A percentile compares a stretch with the other conserved stretches of the same genome.
Conservation (phyloP, 2,888 invertebrate species). For the Zaprionus lineosus region DNA sequence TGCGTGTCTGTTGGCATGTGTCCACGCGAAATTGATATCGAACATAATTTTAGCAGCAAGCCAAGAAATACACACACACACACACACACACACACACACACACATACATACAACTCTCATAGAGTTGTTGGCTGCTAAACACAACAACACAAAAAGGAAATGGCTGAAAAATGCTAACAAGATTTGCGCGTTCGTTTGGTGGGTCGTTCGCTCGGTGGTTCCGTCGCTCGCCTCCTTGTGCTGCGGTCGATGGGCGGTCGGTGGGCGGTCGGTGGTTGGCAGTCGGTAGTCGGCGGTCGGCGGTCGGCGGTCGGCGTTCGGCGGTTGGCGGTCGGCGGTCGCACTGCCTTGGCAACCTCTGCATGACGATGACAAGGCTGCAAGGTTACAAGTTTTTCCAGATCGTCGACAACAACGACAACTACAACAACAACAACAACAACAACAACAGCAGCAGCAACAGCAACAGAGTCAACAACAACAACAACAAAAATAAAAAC, state of each 20-base stretch:
- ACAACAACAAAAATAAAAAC: background rate
- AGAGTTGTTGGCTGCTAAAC: constrained; percentile 20
- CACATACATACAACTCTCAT: constrained; percentile 31
- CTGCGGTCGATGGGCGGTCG: constrained; percentile 11
- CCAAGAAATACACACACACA: constrained; percentile 42
- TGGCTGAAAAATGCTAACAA: constrained; percentile 74
- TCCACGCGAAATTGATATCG: constrained; percentile 78
- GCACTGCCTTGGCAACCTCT: constrained; percentile 35
- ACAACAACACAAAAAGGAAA: constrained; percentile 58
- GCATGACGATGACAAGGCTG: constrained; percentile 67
- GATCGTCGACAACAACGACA: constrained; percentile 35
- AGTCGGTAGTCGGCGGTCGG: no score
- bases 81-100: constrained; percentile 26
- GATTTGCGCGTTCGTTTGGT: constrained; percentile 59
- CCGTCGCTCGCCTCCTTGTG: background rate
- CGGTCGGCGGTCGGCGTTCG: constrained; percentile 13
- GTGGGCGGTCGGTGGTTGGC: constrained; percentile 2
- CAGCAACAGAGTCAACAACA: no score
- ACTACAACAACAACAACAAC: background rate
- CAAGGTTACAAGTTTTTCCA: constrained; percentile 77
- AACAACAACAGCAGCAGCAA: constrained; percentile 26
- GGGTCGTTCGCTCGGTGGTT: constrained; percentile 1
- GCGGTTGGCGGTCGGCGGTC: constrained; percentile 6
- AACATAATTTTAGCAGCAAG: constrained; percentile 70
- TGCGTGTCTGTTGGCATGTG: constrained; percentile 78